Evolutionary conservation across 2,888 invertebrate species (phyloP), one percentile per base, ranked within the genome.

Genomic region (Drosophila tanythrix): DNA sequence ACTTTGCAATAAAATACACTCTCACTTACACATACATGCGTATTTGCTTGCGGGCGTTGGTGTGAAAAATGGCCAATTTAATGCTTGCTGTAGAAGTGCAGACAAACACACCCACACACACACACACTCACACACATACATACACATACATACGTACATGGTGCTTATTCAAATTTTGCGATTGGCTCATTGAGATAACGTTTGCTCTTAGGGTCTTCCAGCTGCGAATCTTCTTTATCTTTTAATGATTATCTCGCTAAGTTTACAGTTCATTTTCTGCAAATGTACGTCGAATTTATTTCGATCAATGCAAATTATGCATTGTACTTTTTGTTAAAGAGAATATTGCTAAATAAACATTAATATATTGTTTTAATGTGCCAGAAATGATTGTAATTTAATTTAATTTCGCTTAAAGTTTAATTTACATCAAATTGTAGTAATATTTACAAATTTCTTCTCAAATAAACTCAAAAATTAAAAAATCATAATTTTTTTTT

Each of bases 1-100:
- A 21, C 40, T 18, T 35, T 40, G 38, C 27, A 40, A 57, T 57
- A 43, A 40, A 57, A 29, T 46, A 8, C 46, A 46, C 46, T 25
- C 46, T 25, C 46, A 8, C 25, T 13, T 15, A 31, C 29, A 13
- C 51, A 31, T 11, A 33, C 31, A 33, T 7, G 13, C 13, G 25
- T 60, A 59, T 55, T 50, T 38, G 57, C 76, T 72, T 57, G 60
- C 50, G 59, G 67, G 75, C 64, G 76, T 72, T 65, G 70, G 69
- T 56, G 62, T 79, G 74, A 84, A 83, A 74, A 84, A 87, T 85
- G 77, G 71, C 50, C 59, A 62, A 78, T 78, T 87, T 85, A 83
- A 83, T 87, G 82, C 74, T 38, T 25, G 74, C 57, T 69, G 64
- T 29, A 4, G 10, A 57, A 29, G 10, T 31, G 7, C 29, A 21